These are phyloP conservation scores for Vanessa atalanta DNA, from an alignment of 1,140 invertebrate genomes.

Conservation along the genomic window DNA sequence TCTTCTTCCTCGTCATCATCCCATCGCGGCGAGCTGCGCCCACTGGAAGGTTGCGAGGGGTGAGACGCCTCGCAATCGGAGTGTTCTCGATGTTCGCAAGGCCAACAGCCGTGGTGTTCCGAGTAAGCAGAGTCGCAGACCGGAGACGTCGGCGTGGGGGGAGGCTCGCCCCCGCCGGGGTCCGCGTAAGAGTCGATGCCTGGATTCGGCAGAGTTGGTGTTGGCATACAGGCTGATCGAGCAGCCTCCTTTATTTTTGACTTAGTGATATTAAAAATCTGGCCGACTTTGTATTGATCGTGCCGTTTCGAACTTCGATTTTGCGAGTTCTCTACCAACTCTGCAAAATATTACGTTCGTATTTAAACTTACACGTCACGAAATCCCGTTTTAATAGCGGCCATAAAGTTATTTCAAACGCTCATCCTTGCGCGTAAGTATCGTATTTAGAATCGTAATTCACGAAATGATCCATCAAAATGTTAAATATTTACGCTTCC, in stretches of 20 bases:
- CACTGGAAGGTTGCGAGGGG: constrained; percentile 68
- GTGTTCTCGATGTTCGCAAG: constrained; percentile 70
- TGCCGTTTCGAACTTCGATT: constrained; percentile 42
- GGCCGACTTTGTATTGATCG: constrained; percentile 48
- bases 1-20: constrained; percentile 72
- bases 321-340: constrained; percentile 50
- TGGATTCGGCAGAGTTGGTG: constrained; percentile 57
- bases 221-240: constrained; percentile 46
- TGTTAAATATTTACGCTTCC: constrained; percentile 38
- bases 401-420: constrained; percentile 51
- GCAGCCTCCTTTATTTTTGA: constrained; percentile 54
- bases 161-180: constrained; percentile 72
- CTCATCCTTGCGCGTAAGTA: constrained; percentile 37
- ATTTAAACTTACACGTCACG: constrained; percentile 39
- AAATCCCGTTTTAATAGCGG: constrained; percentile 39
- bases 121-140: constrained; percentile 79
- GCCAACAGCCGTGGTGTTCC: constrained; percentile 81
- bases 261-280: constrained; percentile 56
- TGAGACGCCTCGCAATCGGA: constrained; percentile 60
- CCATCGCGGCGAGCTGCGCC: constrained; percentile 82
- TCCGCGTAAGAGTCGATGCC: constrained; percentile 75
- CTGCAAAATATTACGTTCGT: constrained; percentile 53
- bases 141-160: constrained; percentile 72
- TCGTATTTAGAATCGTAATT: constrained; percentile 39
- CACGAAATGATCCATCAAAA: constrained; percentile 41